A percentile compares a stretch with the other conserved stretches of the same genome.
Evolutionary conservation across 1,140 invertebrate genomes (phyloP).

Genomic region (Neodiprion virginianus): DNA sequence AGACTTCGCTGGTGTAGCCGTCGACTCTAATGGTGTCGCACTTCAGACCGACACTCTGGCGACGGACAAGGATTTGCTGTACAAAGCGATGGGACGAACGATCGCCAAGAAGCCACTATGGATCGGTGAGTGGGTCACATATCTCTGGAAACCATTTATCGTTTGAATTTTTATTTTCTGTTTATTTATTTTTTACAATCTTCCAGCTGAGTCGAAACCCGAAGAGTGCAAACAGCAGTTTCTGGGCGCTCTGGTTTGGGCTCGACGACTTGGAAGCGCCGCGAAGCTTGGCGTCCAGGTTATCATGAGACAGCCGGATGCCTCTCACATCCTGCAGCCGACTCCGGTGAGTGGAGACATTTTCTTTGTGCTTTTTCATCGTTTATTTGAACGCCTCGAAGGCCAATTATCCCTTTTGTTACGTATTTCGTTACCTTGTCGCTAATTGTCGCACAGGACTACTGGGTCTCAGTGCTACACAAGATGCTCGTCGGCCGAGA

Average conservation of each 20-base stretch:
- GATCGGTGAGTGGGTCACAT: constrained; percentile 46
- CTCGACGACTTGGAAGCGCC: constrained; percentile 54
- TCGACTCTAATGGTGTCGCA: constrained; percentile 33
- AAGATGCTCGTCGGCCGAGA: constrained; percentile 58
- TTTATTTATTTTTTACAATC: constrained; percentile 24
- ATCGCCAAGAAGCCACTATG: constrained; percentile 51
- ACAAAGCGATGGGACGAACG: constrained; percentile 38
- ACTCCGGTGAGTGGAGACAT: constrained; percentile 52
- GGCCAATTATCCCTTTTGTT: neutral
- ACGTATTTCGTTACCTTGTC: neutral
- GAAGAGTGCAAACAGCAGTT: constrained; percentile 49
- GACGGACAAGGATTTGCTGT: constrained; percentile 43
- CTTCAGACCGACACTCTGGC: constrained; percentile 44
- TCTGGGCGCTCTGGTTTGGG: constrained; percentile 55
- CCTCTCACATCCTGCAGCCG: constrained; percentile 43
- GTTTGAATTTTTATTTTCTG: neutral
- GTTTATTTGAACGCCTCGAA: too few species aligned
- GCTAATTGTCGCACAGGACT: constrained; percentile 47
- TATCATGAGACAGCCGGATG: constrained; percentile 55
- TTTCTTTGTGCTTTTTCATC: too few species aligned
- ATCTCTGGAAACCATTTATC: constrained; percentile 14
- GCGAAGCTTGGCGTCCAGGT: constrained; percentile 58
- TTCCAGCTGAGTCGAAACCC: constrained; percentile 50
- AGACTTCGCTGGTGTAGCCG: constrained; percentile 36
- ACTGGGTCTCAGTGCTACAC: constrained; percentile 61